Percentiles rank a stretch among this genome's conserved stretches.
phyloP scores from a whole-genome alignment of 1,140 invertebrate genomes.

The Caerostris extrusa region DNA sequence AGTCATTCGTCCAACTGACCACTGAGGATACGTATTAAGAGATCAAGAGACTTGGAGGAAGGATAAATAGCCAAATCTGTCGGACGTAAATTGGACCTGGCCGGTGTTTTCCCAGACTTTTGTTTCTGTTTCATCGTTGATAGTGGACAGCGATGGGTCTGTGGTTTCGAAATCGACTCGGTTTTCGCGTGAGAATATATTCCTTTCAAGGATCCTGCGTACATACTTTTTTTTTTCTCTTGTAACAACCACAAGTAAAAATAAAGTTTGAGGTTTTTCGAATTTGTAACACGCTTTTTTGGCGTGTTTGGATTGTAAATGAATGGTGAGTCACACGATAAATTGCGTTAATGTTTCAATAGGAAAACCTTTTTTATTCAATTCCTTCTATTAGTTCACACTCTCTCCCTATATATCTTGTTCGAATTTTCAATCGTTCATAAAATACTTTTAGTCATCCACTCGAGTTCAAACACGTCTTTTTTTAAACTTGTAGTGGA shows the following conservation, averaged over 20 bases:
- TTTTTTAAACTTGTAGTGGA: too few relatives aligned
- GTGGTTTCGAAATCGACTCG: not conserved
- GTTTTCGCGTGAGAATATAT: slow-evolving; percentile 11
- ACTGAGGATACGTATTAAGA: not conserved
- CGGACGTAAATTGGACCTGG: slow-evolving; percentile 14
- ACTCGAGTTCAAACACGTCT: too few relatives aligned
- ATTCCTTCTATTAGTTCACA: too few relatives aligned
- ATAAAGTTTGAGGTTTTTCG: not conserved
- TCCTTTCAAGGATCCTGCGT: not conserved
- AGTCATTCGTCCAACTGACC: not conserved
- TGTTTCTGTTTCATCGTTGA: not conserved
- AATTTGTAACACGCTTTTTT: not conserved
- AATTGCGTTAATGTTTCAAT: not conserved
- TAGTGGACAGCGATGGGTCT: not conserved
- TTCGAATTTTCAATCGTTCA: too few relatives aligned
- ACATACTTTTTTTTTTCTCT: not conserved
- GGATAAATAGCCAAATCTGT: not conserved
- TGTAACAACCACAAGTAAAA: not conserved
- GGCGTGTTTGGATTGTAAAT: not conserved
- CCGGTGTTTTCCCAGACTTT: slow-evolving; percentile 3
- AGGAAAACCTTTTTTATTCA: too few relatives aligned
- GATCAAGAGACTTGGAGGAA: not conserved
- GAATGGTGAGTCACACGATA: not conserved
- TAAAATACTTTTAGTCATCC: too few relatives aligned
- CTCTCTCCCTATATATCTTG: too few relatives aligned